Evolutionary conservation across 2,888 invertebrate species (phyloP), one percentile per base, ranked within the genome.

Genomic region (Microplitis deprimator): DNA sequence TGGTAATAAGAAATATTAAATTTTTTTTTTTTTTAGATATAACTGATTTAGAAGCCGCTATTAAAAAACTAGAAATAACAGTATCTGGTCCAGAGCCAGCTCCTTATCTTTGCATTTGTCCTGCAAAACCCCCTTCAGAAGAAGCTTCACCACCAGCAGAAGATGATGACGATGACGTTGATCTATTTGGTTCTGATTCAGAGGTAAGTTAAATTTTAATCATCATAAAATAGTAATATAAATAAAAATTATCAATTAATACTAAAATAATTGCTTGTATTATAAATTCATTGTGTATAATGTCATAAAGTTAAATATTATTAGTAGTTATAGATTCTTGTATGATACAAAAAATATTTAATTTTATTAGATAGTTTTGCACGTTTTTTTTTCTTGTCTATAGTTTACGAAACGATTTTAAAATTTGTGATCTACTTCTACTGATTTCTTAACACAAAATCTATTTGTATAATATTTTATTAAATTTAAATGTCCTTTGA

Each of bases 111-210:
- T 85, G 85, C 87, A 87, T 88, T 88, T 90, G 87, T 69, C 85
- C 88, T 67, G 82, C 82, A 60, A 85, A 84, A 68, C 83, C 82
- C 41, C 84, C 88, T 81, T 67, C 82, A 70, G 77, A 29, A 29
- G 3, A 29, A 29, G 29, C 82, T 76, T 61, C 80, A 79, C 76
- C 79, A 75, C 82, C 85, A 59, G 87, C 88, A 69, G 85, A 92
- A 20, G 93, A 93, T 75, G 93, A 93, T 75, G 95, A 95, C 87
- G 94, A 94, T 89, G 95, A 94, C 85, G 94, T 96, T 7, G 96
- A 96, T 90, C 91, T 96, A 0, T 96, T 96, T 90, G 96, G 93
- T 59, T 96, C 96, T 70, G 96, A 96, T 83, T 95, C 95, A 82
- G 96, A 95, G 83, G 92, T 91, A 84, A 84, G 83, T 83, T 80